These are phyloP conservation scores for Andricus curvator DNA, from an alignment of 2,888 invertebrate species.

Conservation along the genomic window DNA sequence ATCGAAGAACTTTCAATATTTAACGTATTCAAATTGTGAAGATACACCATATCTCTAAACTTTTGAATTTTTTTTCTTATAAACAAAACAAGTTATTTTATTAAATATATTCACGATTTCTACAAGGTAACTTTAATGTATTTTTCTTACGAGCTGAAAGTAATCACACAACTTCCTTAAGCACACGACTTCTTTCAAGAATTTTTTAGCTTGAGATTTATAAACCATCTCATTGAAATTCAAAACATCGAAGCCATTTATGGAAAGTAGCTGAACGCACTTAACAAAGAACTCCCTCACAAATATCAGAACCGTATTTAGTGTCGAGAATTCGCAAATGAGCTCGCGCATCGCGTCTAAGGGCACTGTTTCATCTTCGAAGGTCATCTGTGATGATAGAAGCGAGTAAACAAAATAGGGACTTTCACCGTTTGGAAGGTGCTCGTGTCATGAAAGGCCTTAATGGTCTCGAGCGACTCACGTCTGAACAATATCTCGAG, in stretches of 20 bases:
- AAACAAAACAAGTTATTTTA: not conserved
- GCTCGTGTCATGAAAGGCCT: constrained; percentile 38
- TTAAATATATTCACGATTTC: not conserved
- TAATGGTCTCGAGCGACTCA: constrained; percentile 37
- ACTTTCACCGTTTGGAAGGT: constrained; percentile 35
- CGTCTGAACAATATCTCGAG: constrained; percentile 19
- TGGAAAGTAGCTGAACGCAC: constrained; percentile 13
- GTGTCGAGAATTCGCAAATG: constrained; percentile 32
- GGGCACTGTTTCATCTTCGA: constrained; percentile 54
- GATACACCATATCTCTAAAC: too few relatives aligned
- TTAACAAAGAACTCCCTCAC: constrained; percentile 6
- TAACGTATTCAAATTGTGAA: too few relatives aligned
- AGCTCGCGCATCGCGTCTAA: constrained; percentile 37
- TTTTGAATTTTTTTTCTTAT: too few relatives aligned
- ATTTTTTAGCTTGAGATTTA: not conserved
- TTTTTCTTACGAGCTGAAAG: too few relatives aligned
- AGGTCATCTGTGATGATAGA: constrained; percentile 53
- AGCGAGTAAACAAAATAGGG: constrained; percentile 17
- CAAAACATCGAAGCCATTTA: not conserved
- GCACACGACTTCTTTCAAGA: not conserved
- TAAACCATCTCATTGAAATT: not conserved
- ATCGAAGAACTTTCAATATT: too few relatives aligned
- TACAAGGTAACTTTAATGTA: not conserved
- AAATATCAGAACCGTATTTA: constrained; percentile 15
- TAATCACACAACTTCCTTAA: not conserved